phyloP scores from a whole-genome alignment of 2,888 invertebrate species.

The Caenorhabditis drosophilae region DNA sequence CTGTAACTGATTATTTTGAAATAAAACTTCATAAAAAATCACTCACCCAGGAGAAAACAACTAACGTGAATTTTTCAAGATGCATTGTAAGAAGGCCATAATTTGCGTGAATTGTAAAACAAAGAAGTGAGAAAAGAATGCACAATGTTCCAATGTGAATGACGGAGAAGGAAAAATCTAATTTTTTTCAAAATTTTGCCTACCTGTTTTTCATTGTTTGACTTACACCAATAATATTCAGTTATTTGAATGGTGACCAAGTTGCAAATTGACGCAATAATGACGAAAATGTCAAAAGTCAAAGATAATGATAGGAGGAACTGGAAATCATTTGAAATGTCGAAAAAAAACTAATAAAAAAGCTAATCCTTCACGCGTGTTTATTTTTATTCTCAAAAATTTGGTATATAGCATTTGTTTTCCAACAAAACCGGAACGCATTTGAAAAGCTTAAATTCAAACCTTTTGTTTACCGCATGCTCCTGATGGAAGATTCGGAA shows the following conservation, averaged over 20 bases:
- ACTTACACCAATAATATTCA: slow-evolving; percentile 18
- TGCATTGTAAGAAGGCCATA: slow-evolving; percentile 30
- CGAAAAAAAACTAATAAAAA: too few species aligned
- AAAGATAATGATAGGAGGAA: slow-evolving; percentile 20
- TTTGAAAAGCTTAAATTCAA: too few species aligned
- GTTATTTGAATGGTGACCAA: slow-evolving; percentile 25
- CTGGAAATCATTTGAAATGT: slow-evolving; percentile 9
- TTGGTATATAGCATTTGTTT: too few species aligned
- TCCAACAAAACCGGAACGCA: too few species aligned
- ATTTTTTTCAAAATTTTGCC: not conserved
- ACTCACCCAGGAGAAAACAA: slow-evolving; percentile 24
- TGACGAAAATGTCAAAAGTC: slow-evolving; percentile 18
- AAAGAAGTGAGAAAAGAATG: slow-evolving; percentile 11
- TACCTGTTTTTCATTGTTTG: too few species aligned
- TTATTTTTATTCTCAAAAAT: too few species aligned
- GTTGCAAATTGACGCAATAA: slow-evolving; percentile 17
- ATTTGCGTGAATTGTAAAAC: slow-evolving; percentile 18
- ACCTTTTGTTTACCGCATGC: too few species aligned
- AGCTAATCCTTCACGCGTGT: too few species aligned
- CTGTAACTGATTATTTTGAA: too few species aligned
- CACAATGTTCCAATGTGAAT: slow-evolving; percentile 23
- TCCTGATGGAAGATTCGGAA: too few species aligned
- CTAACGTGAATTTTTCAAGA: slow-evolving; percentile 14
- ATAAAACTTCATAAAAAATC: not conserved
- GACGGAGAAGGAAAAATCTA: slow-evolving; percentile 3